Conservation (phyloP, 2,797 vertebrate species). For the Hydrocynus forskahlii region DNA sequence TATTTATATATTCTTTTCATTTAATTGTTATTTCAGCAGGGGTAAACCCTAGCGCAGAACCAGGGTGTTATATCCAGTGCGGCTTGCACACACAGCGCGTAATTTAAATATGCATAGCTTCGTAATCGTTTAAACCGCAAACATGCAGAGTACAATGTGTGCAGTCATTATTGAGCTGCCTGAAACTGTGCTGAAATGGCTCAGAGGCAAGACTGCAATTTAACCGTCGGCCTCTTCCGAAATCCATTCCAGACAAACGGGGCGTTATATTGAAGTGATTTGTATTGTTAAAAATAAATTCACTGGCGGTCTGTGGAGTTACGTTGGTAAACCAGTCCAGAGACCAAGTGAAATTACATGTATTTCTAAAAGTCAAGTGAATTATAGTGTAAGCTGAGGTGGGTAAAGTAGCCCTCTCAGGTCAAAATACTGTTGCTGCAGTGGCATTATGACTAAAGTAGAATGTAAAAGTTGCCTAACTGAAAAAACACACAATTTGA, state of each 20-base stretch:
- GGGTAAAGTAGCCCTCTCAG: not conserved
- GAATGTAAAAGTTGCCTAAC: not conserved
- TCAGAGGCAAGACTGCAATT: constrained; percentile 1
- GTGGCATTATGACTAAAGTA: not conserved
- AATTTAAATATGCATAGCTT: not conserved
- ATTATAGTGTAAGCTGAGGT: not conserved
- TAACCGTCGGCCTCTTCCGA: not conserved
- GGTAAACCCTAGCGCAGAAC: constrained; percentile 1
- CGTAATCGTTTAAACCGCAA: not conserved
- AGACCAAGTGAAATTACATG: not conserved
- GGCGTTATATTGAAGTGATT: not conserved
- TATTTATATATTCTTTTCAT: constrained; percentile 10
- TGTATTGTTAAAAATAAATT: not conserved
- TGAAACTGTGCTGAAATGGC: not conserved
- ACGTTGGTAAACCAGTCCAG: not conserved
- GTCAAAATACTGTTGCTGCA: not conserved
- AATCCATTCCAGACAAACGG: not conserved
- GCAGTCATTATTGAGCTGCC: constrained; percentile 6
- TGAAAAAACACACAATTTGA: not conserved
- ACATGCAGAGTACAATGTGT: not conserved
- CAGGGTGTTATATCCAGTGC: not conserved
- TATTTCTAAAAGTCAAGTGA: constrained; percentile 17
- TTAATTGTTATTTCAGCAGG: not conserved
- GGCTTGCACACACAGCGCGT: not conserved
- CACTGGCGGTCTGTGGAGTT: not conserved